Percentiles rank a stretch among this genome's conserved stretches.
Conservation (phyloP, 2,113 vertebrate species). For the Lamprotornis superbus region DNA sequence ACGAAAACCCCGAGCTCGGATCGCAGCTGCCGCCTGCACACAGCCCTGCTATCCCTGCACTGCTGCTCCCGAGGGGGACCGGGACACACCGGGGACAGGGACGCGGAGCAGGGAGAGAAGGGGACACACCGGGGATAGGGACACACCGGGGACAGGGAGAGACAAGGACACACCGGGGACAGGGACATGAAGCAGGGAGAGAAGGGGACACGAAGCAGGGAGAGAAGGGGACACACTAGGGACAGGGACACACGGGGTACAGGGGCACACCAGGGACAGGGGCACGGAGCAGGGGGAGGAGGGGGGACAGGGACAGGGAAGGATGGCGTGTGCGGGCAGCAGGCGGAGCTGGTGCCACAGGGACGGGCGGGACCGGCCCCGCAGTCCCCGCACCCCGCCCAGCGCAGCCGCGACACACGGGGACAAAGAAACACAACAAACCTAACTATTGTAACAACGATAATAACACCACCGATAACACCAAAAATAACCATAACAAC, state of each 20-base stretch:
- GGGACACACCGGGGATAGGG: too few species aligned
- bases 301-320: too few species aligned
- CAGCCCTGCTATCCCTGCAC: not conserved
- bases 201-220: not conserved
- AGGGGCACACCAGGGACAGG: not conserved
- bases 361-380: not conserved
- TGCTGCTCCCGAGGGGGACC: not conserved
- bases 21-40: not conserved
- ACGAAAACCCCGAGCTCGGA: too few species aligned
- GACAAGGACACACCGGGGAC: not conserved
- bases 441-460: not conserved
- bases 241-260: too few species aligned
- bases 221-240: too few species aligned
- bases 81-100: not conserved
- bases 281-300: not conserved
- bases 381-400: not conserved
- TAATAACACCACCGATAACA: not conserved
- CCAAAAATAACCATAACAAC: too few species aligned
- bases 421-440: too few species aligned
- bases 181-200: not conserved
- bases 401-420: not conserved
- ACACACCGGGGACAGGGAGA: too few species aligned
- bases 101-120: not conserved
- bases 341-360: conserved; percentile 15
- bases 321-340: not conserved